phyloP scores from a whole-genome alignment of 2,797 vertebrate species.

The Leuciscus waleckii region DNA sequence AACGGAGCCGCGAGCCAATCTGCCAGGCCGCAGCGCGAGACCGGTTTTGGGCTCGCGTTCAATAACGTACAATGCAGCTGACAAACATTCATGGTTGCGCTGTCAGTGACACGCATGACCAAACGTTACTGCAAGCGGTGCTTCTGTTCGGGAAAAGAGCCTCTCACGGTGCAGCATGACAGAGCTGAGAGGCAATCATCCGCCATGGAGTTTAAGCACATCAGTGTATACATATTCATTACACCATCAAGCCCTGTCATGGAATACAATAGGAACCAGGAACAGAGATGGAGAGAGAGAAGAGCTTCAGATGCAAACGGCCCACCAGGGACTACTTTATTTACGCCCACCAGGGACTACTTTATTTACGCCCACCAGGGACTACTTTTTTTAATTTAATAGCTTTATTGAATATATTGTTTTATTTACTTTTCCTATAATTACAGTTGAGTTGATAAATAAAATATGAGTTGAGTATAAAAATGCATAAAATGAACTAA shows the following conservation, averaged over 20 bases:
- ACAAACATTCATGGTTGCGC: slow-evolving; percentile 40
- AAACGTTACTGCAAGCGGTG: slow-evolving; percentile 34
- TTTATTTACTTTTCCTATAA: neutral
- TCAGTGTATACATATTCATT: slow-evolving; percentile 60
- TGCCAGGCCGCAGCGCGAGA: neutral
- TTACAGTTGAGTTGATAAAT: neutral
- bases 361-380: slow-evolving; percentile 19
- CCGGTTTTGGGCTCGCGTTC: slow-evolving; percentile 22
- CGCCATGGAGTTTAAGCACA: slow-evolving; percentile 47
- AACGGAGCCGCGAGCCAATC: slow-evolving; percentile 35
- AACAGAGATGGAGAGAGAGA: slow-evolving; percentile 33
- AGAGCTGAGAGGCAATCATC: slow-evolving; percentile 35
- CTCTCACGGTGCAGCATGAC: slow-evolving; percentile 26
- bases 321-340: neutral
- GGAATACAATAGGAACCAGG: slow-evolving; percentile 40
- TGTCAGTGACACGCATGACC: slow-evolving; percentile 43
- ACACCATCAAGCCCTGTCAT: slow-evolving; percentile 32
- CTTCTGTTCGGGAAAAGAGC: slow-evolving; percentile 7
- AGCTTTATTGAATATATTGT: neutral
- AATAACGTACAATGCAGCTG: slow-evolving; percentile 41
- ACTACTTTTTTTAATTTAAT: slow-evolving; percentile 3
- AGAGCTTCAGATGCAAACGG: slow-evolving; percentile 31
- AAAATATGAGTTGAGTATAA: too few species aligned
- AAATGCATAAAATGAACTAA: rapidly evolving
- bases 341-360: neutral